Evolutionary conservation across 1,140 invertebrate species (phyloP).

Genomic region (Ridgeia piscesae): DNA sequence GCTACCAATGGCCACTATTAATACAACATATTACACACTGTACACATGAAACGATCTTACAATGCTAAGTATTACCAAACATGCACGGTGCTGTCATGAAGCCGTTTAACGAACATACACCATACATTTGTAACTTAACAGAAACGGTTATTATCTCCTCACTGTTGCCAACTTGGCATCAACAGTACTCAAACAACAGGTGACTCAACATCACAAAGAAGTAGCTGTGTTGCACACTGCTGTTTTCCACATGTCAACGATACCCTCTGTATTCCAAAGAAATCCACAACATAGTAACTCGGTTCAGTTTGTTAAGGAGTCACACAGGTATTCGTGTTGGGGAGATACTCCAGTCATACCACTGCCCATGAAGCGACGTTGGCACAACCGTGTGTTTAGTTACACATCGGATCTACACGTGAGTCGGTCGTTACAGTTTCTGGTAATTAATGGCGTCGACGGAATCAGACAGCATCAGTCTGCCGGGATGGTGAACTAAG

Average conservation of each 20-base stretch:
- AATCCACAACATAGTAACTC: neutral
- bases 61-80: neutral
- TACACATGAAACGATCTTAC: neutral
- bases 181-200: neutral
- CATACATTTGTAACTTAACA: neutral
- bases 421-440: slow-evolving; percentile 41
- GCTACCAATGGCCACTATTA: neutral
- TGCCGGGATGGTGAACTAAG: slow-evolving; percentile 53
- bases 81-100: too few relatives aligned
- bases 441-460: slow-evolving; percentile 53
- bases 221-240: neutral
- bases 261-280: neutral
- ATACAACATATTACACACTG: neutral
- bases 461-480: slow-evolving; percentile 44
- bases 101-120: neutral
- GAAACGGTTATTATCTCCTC: neutral
- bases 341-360: neutral
- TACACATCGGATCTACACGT: neutral
- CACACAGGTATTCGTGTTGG: neutral
- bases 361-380: neutral
- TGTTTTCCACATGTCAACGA: neutral
- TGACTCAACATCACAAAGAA: neutral
- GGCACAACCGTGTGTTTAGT: neutral
- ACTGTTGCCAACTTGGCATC: neutral
- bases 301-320: neutral